A percentile compares a stretch with the other conserved stretches of the same genome.
phyloP scores from a whole-genome alignment of 2,797 vertebrate genomes.

The Tinamus major region DNA sequence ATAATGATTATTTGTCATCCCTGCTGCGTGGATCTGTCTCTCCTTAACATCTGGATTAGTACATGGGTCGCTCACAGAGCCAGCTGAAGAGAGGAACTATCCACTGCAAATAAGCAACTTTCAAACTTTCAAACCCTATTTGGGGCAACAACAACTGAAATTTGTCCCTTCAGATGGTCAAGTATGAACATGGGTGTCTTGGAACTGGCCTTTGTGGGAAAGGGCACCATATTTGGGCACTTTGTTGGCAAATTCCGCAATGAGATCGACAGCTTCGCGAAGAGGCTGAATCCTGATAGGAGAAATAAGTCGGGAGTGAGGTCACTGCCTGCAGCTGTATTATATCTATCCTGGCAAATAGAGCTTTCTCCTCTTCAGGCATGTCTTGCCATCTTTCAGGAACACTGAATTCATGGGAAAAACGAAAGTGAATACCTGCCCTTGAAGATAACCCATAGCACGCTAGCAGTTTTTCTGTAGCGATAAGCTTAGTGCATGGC shows the following conservation, averaged over 20 bases:
- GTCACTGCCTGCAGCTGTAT: accelerated
- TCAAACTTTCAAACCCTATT: not conserved
- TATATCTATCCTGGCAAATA: not conserved
- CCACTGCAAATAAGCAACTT: not conserved
- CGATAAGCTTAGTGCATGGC: not conserved
- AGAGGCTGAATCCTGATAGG: not conserved
- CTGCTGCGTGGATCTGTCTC: not conserved
- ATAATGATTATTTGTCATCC: no score
- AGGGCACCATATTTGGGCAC: not conserved
- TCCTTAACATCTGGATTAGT: not conserved
- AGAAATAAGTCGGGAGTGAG: not conserved
- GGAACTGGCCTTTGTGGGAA: not conserved
- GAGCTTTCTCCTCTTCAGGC: not conserved
- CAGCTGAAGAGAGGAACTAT: not conserved
- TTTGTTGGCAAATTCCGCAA: not conserved
- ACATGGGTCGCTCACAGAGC: not conserved
- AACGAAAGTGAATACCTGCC: not conserved
- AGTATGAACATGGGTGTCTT: not conserved
- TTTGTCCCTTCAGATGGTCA: accelerated
- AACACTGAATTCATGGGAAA: not conserved
- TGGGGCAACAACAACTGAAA: not conserved
- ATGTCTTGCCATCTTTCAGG: not conserved
- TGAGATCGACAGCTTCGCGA: not conserved
- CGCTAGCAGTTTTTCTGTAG: not conserved
- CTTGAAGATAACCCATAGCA: not conserved